A percentile compares a stretch with the other conserved stretches of the same genome.
Evolutionary conservation across 2,113 vertebrate genomes (phyloP).

Genomic region (Pteropus alecto): DNA sequence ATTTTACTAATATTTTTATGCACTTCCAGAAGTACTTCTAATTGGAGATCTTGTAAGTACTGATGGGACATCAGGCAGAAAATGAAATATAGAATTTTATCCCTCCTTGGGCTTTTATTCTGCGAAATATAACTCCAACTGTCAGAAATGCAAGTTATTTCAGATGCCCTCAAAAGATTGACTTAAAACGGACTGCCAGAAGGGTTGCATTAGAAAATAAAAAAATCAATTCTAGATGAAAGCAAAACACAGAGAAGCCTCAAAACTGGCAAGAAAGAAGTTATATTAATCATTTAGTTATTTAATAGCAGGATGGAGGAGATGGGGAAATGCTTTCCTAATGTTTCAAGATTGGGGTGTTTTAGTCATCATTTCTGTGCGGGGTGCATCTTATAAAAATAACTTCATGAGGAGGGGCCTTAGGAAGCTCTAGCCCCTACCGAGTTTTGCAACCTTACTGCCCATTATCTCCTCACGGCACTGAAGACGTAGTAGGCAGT

Average conservation of each 20-base stretch:
- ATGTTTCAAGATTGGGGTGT: neutral
- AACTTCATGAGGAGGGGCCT: neutral
- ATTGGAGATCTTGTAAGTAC: slow-evolving; percentile 6
- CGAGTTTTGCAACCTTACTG: neutral
- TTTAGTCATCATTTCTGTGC: neutral
- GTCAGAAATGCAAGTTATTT: slow-evolving; percentile 54
- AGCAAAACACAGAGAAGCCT: slow-evolving; percentile 48
- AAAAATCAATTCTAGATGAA: slow-evolving; percentile 52
- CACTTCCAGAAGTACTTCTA: slow-evolving; percentile 37
- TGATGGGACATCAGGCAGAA: neutral
- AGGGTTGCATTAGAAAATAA: slow-evolving; percentile 13
- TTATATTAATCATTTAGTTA: slow-evolving; percentile 14
- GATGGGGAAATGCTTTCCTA: slow-evolving; percentile 1
- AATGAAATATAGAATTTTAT: slow-evolving; percentile 19
- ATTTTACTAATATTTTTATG: slow-evolving; percentile 37
- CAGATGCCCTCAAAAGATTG: slow-evolving; percentile 27
- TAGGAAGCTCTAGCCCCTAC: neutral
- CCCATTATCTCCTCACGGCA: neutral
- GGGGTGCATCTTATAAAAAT: slow-evolving; percentile 34
- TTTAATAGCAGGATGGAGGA: neutral
- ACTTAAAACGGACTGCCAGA: slow-evolving; percentile 40
- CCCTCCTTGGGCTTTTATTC: neutral
- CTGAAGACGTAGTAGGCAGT: neutral
- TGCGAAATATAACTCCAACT: neutral
- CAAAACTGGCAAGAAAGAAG: slow-evolving; percentile 23